These are phyloP conservation scores for Tauraco erythrolophus DNA, from an alignment of 2,113 vertebrate species.

Conservation along the genomic window DNA sequence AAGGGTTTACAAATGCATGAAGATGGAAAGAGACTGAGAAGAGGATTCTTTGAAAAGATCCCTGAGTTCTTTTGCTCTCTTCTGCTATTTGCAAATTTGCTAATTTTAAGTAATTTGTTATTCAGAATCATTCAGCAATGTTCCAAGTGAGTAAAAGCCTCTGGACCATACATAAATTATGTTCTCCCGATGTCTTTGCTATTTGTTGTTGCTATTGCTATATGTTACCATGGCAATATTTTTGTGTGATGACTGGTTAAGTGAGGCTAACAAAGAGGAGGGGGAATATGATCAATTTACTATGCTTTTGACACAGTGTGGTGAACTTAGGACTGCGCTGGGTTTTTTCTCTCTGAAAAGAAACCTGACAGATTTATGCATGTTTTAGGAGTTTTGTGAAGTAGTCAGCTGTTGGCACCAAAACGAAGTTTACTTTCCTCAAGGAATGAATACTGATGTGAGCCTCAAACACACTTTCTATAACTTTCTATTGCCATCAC, in stretches of 20 bases:
- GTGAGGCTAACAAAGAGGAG: background rate
- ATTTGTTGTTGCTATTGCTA: background rate
- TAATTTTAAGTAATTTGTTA: slow-evolving; percentile 30
- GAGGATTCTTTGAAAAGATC: background rate
- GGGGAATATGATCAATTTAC: background rate
- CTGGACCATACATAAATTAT: background rate
- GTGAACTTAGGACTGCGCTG: background rate
- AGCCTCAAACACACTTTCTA: background rate
- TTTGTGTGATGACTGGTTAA: slow-evolving; percentile 8
- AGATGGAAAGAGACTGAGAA: background rate
- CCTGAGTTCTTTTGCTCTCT: background rate
- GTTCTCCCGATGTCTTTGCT: background rate
- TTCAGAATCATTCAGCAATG: background rate
- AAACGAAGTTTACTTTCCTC: background rate
- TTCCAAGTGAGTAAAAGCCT: slow-evolving; percentile 11
- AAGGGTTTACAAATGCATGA: background rate
- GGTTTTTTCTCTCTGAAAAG: background rate
- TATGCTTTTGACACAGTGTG: background rate
- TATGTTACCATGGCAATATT: slow-evolving; percentile 42
- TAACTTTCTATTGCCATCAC: background rate
- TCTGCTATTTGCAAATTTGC: background rate
- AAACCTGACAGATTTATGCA: background rate
- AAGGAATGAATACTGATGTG: background rate
- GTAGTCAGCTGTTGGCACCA: background rate
- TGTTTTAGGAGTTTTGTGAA: background rate